Base-by-base conservation (phyloP, 2,797 vertebrate genomes). In the Onychomys leucogaster region DNA sequence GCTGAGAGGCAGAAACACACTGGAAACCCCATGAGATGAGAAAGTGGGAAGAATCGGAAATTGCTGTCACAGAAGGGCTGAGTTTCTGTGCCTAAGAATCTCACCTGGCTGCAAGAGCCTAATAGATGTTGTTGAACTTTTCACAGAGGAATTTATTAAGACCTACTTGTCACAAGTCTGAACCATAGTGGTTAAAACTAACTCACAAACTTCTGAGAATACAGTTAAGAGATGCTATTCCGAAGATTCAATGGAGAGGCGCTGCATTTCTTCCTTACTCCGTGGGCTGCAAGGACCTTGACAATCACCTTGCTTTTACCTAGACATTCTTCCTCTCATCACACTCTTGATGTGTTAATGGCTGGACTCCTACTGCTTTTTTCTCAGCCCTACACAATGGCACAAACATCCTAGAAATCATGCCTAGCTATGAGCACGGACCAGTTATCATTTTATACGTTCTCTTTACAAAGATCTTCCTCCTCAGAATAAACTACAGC, bases 41-140 rank as follows among this genome's bases (percentile, higher is more conserved):
- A 83, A 93, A 32, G 46, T 43, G 4, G 57, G 65, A 94, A 91
- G 69, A 92, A 94, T 88, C 17, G n/a, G 46, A 94, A 94, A 90
- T 83, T 89, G 11, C 43, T 86, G 3, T 59, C 52, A 73, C n/a
- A 96, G 65, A 32, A 2, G 65, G 55, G 1, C 16, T 90, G 63
- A 73, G 49, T 37, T 59, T 69, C 67, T 23, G 27, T 78, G 25
- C 8, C 59, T 93, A 49, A 77, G 90, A 93, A 77, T 91, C 37
- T 73, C 77, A 88, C 34, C 49, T 77, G n/a, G 34, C 11, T 88
- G 76, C 57, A 86, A 96, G 37, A 91, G 65, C 21, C 17, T 82
- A 77, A 87, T 67, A 85, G 63, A 91, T 63, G 86, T 89, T 73
- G 34, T 5, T 81, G 52, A 83, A 7, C 7, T 27, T 85, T 52